Evolutionary conservation across 2,113 vertebrate species (phyloP).

Genomic region (Nothoprocta pentlandii): DNA sequence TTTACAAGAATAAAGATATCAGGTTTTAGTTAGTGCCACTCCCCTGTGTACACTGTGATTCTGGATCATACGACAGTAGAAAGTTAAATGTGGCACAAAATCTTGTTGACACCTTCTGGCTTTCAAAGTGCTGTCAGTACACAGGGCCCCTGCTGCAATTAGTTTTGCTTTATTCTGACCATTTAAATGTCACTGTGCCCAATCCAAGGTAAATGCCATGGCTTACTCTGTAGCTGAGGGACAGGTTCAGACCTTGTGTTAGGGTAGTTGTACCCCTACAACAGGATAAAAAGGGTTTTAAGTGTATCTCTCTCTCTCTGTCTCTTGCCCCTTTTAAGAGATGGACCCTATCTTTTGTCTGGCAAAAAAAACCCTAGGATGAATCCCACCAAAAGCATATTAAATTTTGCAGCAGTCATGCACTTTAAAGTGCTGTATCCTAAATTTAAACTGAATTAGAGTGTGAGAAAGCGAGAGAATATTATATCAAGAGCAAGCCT

Average conservation of each 20-base stretch:
- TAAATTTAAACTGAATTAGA: not conserved
- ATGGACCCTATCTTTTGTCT: not conserved
- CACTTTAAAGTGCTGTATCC: not conserved
- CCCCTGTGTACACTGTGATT: not conserved
- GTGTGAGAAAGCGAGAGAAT: not conserved
- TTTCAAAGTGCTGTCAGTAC: not conserved
- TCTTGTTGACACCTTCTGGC: not conserved
- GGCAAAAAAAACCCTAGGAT: not conserved
- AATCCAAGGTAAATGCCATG: not conserved
- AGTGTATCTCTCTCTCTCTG: not conserved
- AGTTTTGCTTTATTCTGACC: constrained; percentile 20
- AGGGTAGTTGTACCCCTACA: not conserved
- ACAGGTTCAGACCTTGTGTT: not conserved
- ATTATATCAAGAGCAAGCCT: not conserved
- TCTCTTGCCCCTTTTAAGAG: not conserved
- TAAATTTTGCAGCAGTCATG: not conserved
- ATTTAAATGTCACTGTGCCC: not conserved
- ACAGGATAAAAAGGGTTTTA: rapidly evolving
- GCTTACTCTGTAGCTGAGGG: not conserved
- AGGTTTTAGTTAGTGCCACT: not conserved
- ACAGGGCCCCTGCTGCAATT: rapidly evolving
- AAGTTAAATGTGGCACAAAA: not conserved
- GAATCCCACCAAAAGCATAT: not conserved
- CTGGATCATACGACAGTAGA: not conserved
- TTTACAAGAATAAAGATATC: not conserved